phyloP scores from a whole-genome alignment of 2,113 vertebrate species.

The Manacus vitellinus region DNA sequence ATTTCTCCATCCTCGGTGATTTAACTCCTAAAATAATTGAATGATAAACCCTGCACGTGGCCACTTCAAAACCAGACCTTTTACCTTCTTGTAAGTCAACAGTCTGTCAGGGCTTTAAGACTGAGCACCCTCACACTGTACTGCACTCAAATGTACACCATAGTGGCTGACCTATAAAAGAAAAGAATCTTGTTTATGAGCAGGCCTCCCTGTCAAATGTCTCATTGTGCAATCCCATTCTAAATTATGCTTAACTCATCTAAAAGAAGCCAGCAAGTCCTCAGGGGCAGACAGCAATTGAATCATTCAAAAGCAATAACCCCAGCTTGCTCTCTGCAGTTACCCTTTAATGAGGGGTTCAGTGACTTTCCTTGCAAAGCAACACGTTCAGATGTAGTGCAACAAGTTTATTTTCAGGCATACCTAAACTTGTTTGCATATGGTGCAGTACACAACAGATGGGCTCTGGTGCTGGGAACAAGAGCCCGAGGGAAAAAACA shows the following conservation, averaged over 20 bases:
- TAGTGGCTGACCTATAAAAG: not conserved
- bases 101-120: not conserved
- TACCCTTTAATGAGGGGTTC: not conserved
- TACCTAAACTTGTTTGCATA: not conserved
- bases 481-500: not conserved
- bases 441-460: not conserved
- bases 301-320: not conserved
- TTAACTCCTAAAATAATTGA: not conserved
- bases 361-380: not conserved
- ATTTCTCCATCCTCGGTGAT: not conserved
- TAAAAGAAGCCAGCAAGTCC: not conserved
- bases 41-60: not conserved
- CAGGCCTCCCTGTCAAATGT: not conserved
- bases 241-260: not conserved
- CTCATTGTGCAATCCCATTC: accelerated
- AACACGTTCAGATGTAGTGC: not conserved
- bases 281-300: not conserved
- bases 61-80: not conserved
- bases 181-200: not conserved
- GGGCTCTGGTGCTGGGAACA: not conserved
- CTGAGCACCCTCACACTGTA: not conserved
- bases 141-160: not conserved
- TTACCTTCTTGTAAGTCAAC: not conserved
- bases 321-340: not conserved
- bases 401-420: not conserved